phyloP scores from a whole-genome alignment of 2,888 invertebrate species.

The Cheilosia soror region DNA sequence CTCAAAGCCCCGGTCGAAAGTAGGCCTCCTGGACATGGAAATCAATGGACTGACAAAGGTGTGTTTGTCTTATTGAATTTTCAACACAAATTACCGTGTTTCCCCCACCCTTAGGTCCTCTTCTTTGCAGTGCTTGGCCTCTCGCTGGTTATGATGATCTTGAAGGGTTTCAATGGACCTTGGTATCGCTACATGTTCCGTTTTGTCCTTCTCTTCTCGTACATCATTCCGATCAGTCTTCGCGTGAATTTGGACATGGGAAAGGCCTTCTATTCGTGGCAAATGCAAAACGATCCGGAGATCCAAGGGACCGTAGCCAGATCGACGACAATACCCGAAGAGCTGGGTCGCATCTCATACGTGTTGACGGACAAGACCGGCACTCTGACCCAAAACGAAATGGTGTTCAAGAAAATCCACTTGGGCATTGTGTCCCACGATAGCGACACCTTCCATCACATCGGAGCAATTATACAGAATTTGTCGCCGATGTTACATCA shows the following conservation, averaged over 20 bases:
- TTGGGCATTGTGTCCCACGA: conserved; percentile 96
- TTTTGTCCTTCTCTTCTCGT: conserved; percentile 98
- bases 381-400: conserved; percentile 98
- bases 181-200: conserved; percentile 99
- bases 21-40: conserved; percentile 97
- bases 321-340: conserved; percentile 99
- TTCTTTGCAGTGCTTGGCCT: conserved; percentile 95
- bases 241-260: conserved; percentile 99
- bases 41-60: conserved; percentile 98
- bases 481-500: conserved; percentile 79
- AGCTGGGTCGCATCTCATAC: conserved; percentile 97
- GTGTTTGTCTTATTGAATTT: conserved; percentile 21
- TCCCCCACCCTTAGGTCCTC: conserved; percentile 85
- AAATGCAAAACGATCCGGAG: conserved; percentile 96
- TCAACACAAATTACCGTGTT: neutral
- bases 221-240: conserved; percentile 99
- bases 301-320: conserved; percentile 98
- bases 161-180: conserved; percentile 98
- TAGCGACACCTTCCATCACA: conserved; percentile 85
- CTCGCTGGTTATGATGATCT: conserved; percentile 96
- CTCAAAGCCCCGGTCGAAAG: conserved; percentile 97
- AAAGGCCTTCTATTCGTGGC: conserved; percentile 98
- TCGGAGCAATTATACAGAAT: conserved; percentile 82
- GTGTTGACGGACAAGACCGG: conserved; percentile 99
- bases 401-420: conserved; percentile 98